phyloP scores from a whole-genome alignment of 2,888 invertebrate genomes.

The Polyploca ridens region DNA sequence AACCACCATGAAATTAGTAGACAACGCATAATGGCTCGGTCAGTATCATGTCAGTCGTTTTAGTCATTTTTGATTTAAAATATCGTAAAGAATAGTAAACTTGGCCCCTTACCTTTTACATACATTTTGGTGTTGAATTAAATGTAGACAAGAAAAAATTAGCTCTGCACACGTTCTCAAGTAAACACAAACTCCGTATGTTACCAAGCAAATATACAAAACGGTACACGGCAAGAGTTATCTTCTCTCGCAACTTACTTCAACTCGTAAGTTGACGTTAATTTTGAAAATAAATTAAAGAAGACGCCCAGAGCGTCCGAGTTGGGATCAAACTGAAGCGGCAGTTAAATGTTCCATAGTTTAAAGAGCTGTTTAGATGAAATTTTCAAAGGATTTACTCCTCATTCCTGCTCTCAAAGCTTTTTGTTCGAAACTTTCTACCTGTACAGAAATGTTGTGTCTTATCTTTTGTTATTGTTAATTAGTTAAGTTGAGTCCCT shows the following conservation, averaged over 20 bases:
- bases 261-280: conserved; percentile 51
- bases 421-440: conserved; percentile 66
- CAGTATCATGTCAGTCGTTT: too few relatives aligned
- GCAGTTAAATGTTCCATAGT: conserved; percentile 57
- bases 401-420: conserved; percentile 45
- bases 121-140: too few relatives aligned
- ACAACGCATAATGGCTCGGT: too few relatives aligned
- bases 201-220: neutral
- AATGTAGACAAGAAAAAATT: too few relatives aligned
- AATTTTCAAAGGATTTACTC: conserved; percentile 70
- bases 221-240: conserved; percentile 34
- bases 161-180: too few relatives aligned
- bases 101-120: too few relatives aligned
- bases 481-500: conserved; percentile 35
- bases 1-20: too few relatives aligned
- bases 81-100: too few relatives aligned
- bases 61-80: too few relatives aligned
- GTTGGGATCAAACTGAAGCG: conserved; percentile 61
- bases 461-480: conserved; percentile 54
- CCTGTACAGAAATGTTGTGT: conserved; percentile 53
- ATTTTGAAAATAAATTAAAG: conserved; percentile 75
- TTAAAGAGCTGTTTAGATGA: conserved; percentile 70
- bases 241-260: conserved; percentile 42
- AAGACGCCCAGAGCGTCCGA: conserved; percentile 63
- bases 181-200: neutral